These are phyloP conservation scores for Pristionchus fissidentatus DNA, from an alignment of 2,888 invertebrate genomes.

Conservation along the genomic window DNA sequence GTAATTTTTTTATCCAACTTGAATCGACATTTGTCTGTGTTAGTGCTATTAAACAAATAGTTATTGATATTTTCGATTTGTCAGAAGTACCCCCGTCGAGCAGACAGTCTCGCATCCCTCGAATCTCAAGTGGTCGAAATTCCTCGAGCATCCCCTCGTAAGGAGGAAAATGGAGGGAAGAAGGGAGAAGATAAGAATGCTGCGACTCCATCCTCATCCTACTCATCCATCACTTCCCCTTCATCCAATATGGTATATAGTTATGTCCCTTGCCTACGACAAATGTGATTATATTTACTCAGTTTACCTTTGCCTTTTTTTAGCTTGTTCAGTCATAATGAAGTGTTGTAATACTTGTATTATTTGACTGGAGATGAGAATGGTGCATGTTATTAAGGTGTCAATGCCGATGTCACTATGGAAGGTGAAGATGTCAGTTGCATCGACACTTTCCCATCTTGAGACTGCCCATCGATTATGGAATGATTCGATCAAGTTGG, in stretches of 20 bases:
- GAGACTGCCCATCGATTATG: neutral
- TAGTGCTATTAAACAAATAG: neutral
- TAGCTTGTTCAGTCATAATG: no score
- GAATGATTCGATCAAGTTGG: neutral
- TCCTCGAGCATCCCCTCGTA: neutral
- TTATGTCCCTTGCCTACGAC: no score
- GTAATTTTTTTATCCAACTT: neutral
- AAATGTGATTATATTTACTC: no score
- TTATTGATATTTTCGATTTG: neutral
- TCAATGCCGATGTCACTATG: constrained; percentile 31
- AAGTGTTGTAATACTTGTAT: no score
- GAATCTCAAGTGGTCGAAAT: constrained; percentile 12
- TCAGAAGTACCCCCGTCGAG: constrained; percentile 12
- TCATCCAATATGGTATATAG: neutral
- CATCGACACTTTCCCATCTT: neutral
- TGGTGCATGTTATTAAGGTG: constrained; percentile 16
- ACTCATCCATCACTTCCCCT: neutral
- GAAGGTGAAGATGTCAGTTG: constrained; percentile 32
- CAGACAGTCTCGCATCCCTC: neutral
- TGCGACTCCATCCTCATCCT: neutral
- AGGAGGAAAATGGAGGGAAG: neutral
- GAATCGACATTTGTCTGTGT: neutral
- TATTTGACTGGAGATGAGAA: neutral
- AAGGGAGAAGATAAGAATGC: neutral
- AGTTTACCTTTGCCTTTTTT: no score